Conservation (phyloP, 2,888 invertebrate genomes). For the Hirtodrosophila histrioides region DNA sequence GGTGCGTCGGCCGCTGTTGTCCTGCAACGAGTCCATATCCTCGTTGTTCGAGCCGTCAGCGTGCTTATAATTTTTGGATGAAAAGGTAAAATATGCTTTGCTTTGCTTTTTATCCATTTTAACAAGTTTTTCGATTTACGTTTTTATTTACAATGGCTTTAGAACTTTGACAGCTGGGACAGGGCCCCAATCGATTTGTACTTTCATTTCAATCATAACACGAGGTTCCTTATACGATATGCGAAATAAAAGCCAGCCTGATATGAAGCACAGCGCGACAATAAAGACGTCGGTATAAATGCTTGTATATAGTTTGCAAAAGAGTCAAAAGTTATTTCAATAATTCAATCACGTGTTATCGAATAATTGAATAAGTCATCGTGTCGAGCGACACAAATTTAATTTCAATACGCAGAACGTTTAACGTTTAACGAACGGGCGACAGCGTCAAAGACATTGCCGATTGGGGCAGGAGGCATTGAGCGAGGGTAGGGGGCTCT, state of each 20-base stretch:
- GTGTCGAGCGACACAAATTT: slow-evolving; percentile 78
- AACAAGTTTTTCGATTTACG: too few relatives aligned
- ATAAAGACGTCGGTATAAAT: background rate
- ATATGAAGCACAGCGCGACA: too few relatives aligned
- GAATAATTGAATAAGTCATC: slow-evolving; percentile 79
- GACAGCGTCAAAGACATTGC: slow-evolving; percentile 66
- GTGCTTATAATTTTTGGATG: background rate
- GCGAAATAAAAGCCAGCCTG: too few relatives aligned
- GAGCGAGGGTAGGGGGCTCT: background rate
- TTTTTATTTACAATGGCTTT: too few relatives aligned
- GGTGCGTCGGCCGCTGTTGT: slow-evolving; percentile 18
- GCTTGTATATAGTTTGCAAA: background rate
- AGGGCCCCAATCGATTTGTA: too few relatives aligned
- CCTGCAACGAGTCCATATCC: background rate
- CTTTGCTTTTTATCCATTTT: slow-evolving; percentile 2
- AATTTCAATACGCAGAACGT: slow-evolving; percentile 77
- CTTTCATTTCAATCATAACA: too few relatives aligned
- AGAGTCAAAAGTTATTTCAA: slow-evolving; percentile 57
- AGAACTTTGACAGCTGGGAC: too few relatives aligned
- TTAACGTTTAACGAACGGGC: slow-evolving; percentile 55
- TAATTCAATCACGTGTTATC: slow-evolving; percentile 79
- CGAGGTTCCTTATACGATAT: too few relatives aligned
- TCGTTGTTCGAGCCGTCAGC: slow-evolving; percentile 9
- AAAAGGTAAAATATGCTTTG: background rate
- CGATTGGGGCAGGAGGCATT: slow-evolving; percentile 45